These are phyloP conservation scores for Cryptocephalus moraei DNA, from an alignment of 2,888 invertebrate species.

Conservation along the genomic window DNA sequence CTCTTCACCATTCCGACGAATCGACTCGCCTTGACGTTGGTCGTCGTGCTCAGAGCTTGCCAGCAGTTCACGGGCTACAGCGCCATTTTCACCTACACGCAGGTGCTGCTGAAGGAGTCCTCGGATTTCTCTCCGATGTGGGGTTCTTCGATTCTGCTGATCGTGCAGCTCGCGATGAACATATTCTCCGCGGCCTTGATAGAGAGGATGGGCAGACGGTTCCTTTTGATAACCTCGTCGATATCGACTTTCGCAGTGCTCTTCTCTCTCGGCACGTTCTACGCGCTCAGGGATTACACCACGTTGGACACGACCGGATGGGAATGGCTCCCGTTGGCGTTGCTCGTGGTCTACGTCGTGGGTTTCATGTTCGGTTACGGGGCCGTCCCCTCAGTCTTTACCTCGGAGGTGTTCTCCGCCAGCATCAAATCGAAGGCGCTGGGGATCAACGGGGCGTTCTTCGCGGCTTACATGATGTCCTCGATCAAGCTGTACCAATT, in stretches of 20 bases:
- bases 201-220: neutral
- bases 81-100: neutral
- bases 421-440: constrained; percentile 22
- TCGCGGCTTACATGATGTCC: neutral
- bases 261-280: neutral
- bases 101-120: neutral
- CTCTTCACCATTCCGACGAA: constrained; percentile 22
- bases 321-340: neutral
- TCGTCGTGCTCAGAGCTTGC: constrained; percentile 9
- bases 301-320: neutral
- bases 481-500: constrained; percentile 24
- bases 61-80: neutral
- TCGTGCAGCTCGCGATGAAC: constrained; percentile 5
- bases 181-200: neutral
- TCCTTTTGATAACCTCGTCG: neutral
- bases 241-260: neutral
- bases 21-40: constrained; percentile 19
- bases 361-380: neutral
- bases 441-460: neutral
- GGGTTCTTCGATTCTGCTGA: neutral
- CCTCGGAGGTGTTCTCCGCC: constrained; percentile 21
- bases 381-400: constrained; percentile 12
- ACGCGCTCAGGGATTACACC: neutral
- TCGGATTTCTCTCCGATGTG: neutral
- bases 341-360: neutral